These are phyloP conservation scores for Ceramica pisi DNA, from an alignment of 2,888 invertebrate genomes.

Conservation along the genomic window DNA sequence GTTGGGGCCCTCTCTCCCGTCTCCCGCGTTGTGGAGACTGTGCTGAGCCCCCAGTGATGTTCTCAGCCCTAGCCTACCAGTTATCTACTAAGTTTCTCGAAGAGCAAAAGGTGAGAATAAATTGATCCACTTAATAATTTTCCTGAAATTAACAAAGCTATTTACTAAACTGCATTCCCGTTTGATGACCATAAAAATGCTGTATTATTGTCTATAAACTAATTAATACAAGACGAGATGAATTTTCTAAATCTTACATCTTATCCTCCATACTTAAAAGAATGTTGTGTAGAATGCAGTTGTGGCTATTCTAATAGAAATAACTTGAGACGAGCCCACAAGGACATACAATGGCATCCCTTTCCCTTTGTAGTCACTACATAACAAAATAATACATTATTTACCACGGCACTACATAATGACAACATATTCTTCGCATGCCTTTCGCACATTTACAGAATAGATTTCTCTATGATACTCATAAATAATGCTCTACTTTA, in stretches of 20 bases:
- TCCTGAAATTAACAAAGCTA: not conserved
- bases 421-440: conserved; percentile 15
- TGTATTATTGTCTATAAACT: not conserved
- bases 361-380: conserved; percentile 41
- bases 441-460: conserved; percentile 42
- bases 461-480: conserved; percentile 30
- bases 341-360: conserved; percentile 22
- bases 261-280: not conserved
- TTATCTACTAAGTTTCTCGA: conserved; percentile 86
- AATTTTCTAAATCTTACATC: not conserved
- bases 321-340: not conserved
- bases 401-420: not conserved
- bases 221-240: not conserved
- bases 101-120: conserved; percentile 81
- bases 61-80: conserved; percentile 85
- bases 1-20: conserved; percentile 64
- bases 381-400: conserved; percentile 8
- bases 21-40: conserved; percentile 76
- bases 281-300: conserved; percentile 8
- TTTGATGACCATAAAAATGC: not conserved
- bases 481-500: conserved; percentile 26
- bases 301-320: conserved; percentile 5
- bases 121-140: not conserved
- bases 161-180: not conserved
- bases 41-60: conserved; percentile 80